Evolutionary conservation across 2,888 invertebrate genomes (phyloP), one percentile per base, ranked within the genome.

Genomic region (Caenorhabditis panamensis): DNA sequence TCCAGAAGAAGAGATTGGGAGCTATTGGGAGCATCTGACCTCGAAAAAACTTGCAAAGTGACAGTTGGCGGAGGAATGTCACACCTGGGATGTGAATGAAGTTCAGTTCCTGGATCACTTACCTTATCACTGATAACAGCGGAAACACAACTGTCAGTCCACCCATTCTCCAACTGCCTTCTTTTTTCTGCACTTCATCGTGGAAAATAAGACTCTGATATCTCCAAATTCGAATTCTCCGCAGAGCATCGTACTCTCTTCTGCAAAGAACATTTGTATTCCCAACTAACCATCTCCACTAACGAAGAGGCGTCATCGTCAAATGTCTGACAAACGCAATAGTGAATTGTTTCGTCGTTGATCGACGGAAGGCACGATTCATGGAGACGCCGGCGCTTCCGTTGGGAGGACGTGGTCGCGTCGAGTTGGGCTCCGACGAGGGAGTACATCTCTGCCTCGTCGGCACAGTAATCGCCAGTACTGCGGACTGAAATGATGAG

Each of bases 291-390:
- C 28, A 36, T 26, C 1, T 67, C 28, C 22, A 62, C 72, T 72
- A 16, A 79, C 79, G 67, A 62, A 37, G 72, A 72, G 22, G 54
- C 56, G 16, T 73, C 58, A 31, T 73, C 72, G 24, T 56, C 62
- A 58, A 75, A 66, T 5, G 81, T 85, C 22, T 72, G 71, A 47
- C 86, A 86, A 69, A 84, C 84, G 54, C 86, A 86, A 36, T 84
- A 86, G 18, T 82, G 79, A 4, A 79, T 71, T 2, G 72, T 53
- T 0, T 44, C 49, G 47, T 84, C 79, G 37, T 72, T 71, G 9
- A 79, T 77, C 9, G 81, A 72, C 13, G 84, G 82, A 53, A 85
- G 81, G 68, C 86, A 86, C n/a, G 80, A 78, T 61, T 86, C 83
- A 61, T 80, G 80, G 31, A 80, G 56, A 11, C 71, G 64, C 28